Conservation (phyloP, 2,888 invertebrate genomes). For the Conus canariensis region DNA sequence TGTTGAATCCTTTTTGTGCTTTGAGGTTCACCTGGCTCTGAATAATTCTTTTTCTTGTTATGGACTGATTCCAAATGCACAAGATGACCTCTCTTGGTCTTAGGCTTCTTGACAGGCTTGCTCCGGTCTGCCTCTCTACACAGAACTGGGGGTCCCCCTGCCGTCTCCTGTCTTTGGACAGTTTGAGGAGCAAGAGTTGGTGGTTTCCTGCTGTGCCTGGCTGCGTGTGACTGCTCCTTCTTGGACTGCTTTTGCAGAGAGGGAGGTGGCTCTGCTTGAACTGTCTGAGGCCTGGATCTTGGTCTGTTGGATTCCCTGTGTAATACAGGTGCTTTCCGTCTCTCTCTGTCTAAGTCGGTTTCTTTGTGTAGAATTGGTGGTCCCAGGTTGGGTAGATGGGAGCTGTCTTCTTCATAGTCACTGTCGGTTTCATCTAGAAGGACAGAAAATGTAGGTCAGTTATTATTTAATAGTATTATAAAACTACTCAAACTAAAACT, state of each 20-base stretch:
- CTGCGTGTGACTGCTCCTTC: not conserved
- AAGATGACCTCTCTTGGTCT: slow-evolving; percentile 27
- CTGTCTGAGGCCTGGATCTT: not conserved
- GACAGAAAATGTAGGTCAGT: not conserved
- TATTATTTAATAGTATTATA: not conserved
- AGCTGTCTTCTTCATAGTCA: slow-evolving; percentile 57
- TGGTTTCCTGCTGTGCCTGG: not conserved
- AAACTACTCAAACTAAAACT: not conserved
- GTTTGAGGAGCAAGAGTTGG: not conserved
- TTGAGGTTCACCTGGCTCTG: not conserved
- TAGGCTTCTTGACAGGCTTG: not conserved
- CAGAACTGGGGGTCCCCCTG: not conserved
- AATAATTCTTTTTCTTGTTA: not conserved
- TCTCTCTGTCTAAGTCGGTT: not conserved
- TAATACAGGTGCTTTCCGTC: not conserved
- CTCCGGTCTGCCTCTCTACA: not conserved
- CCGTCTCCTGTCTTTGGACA: not conserved
- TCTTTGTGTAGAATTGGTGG: not conserved
- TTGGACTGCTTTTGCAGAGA: not conserved
- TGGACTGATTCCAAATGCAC: too few relatives aligned
- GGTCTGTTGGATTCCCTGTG: slow-evolving; percentile 1
- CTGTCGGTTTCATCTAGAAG: slow-evolving; percentile 70
- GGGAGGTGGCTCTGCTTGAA: not conserved
- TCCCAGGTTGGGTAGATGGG: not conserved
- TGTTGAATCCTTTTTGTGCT: not conserved